Evolutionary conservation across 2,113 vertebrate genomes (phyloP).

Genomic region (Gambusia holbrooki): DNA sequence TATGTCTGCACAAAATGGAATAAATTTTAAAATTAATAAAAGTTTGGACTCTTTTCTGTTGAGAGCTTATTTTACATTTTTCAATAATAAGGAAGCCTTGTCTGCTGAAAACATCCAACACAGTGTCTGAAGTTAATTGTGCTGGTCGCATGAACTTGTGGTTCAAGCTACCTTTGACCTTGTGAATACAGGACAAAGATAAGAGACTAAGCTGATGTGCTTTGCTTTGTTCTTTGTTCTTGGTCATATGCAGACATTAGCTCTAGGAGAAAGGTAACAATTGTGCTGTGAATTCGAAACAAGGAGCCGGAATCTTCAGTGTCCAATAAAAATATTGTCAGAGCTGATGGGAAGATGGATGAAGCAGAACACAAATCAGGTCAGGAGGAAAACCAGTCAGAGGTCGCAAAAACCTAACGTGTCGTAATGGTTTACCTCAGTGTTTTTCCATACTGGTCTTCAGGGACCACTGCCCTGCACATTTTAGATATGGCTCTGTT

Average conservation of each 20-base stretch:
- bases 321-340: background rate
- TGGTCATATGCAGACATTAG: no score
- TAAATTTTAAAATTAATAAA: slow-evolving; percentile 44
- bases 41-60: background rate
- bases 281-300: background rate
- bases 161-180: no score
- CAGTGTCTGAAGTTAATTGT: background rate
- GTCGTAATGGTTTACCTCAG: background rate
- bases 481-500: no score
- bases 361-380: no score
- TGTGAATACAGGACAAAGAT: background rate
- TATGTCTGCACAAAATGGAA: slow-evolving; percentile 74
- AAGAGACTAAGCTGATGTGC: background rate
- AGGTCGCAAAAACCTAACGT: no score
- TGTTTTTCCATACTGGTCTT: no score
- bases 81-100: background rate
- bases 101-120: background rate
- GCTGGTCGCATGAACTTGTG: no score
- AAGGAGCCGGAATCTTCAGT: background rate
- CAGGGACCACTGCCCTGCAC: no score
- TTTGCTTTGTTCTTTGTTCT: background rate
- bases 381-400: no score
- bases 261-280: no score
- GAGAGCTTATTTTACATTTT: background rate
- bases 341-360: no score